Conservation (phyloP, 2,113 vertebrate genomes). For the Takifugu flavidus region DNA sequence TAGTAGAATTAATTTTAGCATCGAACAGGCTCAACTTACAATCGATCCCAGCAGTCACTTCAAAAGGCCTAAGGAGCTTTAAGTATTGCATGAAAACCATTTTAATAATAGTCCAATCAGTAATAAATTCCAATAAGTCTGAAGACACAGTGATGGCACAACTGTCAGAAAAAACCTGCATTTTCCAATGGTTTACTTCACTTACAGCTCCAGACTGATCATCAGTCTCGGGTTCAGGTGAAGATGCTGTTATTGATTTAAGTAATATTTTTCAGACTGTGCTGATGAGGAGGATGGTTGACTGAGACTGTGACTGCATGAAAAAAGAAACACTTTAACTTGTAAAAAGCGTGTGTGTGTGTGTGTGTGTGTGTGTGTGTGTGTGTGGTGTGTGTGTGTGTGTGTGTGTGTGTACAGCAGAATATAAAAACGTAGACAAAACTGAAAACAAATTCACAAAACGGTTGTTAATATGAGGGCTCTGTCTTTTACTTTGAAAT, state of each 20-base stretch:
- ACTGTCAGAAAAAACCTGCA: too few relatives aligned
- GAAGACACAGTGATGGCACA: too few relatives aligned
- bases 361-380: too few relatives aligned
- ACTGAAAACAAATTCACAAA: neutral
- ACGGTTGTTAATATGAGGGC: neutral
- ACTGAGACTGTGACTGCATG: neutral
- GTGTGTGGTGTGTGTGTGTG: too few relatives aligned
- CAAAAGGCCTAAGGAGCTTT: neutral
- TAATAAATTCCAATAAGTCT: neutral
- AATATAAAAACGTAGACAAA: neutral
- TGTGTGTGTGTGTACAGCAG: too few relatives aligned
- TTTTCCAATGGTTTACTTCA: too few relatives aligned
- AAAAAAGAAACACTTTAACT: neutral
- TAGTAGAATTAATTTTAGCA: conserved; percentile 18
- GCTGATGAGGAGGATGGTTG: conserved; percentile 18
- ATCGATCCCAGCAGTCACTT: neutral
- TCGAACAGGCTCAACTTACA: conserved; percentile 2
- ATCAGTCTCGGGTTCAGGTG: conserved; percentile 6
- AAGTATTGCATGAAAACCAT: neutral
- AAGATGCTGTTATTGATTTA: neutral
- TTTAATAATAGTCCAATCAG: too few relatives aligned
- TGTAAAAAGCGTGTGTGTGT: too few relatives aligned
- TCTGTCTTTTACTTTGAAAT: conserved; percentile 38
- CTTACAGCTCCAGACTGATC: neutral
- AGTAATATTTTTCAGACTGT: neutral